A percentile compares a stretch with the other conserved stretches of the same genome.
Evolutionary conservation across 1,140 invertebrate genomes (phyloP).

Genomic region (Medauroidea extradentata): DNA sequence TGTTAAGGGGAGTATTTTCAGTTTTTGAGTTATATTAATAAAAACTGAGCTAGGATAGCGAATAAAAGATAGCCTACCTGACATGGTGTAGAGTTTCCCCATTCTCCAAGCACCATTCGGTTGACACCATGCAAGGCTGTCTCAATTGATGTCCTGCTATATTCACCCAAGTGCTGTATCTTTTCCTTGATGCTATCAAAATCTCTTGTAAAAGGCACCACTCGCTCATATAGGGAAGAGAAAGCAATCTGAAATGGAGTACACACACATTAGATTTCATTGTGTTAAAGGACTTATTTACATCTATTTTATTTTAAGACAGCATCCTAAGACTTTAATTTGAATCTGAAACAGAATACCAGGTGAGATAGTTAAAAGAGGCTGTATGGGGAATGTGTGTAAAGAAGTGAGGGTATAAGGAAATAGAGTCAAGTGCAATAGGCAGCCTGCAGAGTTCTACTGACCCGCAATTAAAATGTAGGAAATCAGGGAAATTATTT

Average conservation of each 20-base stretch:
- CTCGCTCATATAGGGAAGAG: slow-evolving; percentile 73
- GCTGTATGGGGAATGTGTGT: no score
- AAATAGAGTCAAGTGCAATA: no score
- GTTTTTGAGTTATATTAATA: no score
- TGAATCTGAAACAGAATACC: neutral
- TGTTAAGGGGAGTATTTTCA: no score
- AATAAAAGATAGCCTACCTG: no score
- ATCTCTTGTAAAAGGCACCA: slow-evolving; percentile 79
- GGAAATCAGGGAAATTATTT: neutral
- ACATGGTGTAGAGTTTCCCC: slow-evolving; percentile 74
- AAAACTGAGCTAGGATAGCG: no score
- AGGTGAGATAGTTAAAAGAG: no score
- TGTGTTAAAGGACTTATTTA: neutral
- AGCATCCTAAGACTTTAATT: neutral
- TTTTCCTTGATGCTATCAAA: slow-evolving; percentile 71
- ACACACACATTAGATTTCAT: neutral
- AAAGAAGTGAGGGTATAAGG: no score
- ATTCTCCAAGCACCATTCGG: slow-evolving; percentile 72
- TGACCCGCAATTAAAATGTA: neutral
- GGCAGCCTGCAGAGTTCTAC: no score
- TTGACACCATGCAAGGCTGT: slow-evolving; percentile 69
- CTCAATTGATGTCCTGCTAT: slow-evolving; percentile 80
- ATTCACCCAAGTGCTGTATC: slow-evolving; percentile 68
- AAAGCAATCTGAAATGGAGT: slow-evolving; percentile 59
- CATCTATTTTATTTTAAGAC: neutral